Evolutionary conservation across 2,113 vertebrate species (phyloP).

Genomic region (Pseudonaja textilis): DNA sequence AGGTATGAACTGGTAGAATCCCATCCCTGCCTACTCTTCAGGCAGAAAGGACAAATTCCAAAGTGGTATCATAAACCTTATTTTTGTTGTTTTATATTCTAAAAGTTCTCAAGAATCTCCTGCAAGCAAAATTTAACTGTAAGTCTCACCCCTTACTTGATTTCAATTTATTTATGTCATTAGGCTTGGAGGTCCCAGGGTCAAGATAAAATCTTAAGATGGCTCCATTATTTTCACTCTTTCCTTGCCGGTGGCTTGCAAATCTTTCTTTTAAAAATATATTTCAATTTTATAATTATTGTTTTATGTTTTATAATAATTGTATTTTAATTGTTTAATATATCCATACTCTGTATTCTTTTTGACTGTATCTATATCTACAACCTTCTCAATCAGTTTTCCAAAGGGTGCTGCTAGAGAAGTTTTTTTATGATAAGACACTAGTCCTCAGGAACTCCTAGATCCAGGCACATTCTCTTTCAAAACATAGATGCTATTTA

Average conservation of each 20-base stretch:
- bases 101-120: not conserved
- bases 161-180: not conserved
- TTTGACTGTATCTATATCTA: not conserved
- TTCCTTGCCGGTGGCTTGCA: not conserved
- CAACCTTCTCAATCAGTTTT: not conserved
- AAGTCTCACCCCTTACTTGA: not conserved
- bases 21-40: not conserved
- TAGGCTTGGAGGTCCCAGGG: not conserved
- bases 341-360: not conserved
- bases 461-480: not conserved
- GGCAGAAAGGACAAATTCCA: not conserved
- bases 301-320: not conserved
- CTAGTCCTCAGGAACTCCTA: not conserved
- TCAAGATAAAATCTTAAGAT: not conserved
- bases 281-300: not conserved
- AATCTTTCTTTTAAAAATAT: not conserved
- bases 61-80: not conserved
- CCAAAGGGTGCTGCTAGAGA: not conserved
- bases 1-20: no score
- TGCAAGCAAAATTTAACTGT: not conserved
- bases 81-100: not conserved
- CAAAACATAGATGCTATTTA: not conserved
- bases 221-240: not conserved
- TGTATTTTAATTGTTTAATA: not conserved
- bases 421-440: not conserved